Conservation (phyloP, 2,888 invertebrate species). For the Conistra vaccinii region DNA sequence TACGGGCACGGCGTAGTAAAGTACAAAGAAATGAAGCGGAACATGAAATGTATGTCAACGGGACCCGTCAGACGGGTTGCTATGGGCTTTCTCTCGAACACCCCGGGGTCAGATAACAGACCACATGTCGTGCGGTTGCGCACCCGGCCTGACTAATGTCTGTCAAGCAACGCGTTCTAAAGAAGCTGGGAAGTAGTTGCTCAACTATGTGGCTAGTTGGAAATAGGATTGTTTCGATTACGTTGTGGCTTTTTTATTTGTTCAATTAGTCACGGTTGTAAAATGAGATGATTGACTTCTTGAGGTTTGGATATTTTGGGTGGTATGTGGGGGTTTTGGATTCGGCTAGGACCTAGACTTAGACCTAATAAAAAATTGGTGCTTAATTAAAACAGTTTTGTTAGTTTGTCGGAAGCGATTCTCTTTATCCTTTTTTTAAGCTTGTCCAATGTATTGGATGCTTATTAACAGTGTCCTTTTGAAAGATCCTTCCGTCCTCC, state of each 20-base stretch:
- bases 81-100: conserved; percentile 77
- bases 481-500: not conserved
- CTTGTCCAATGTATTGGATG: not conserved
- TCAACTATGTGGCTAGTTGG: conserved; percentile 21
- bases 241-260: conserved; percentile 21
- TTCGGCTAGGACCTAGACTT: not conserved
- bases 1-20: conserved; percentile 48
- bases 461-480: not conserved
- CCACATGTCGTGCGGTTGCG: conserved; percentile 69
- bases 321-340: not conserved
- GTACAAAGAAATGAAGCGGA: conserved; percentile 67
- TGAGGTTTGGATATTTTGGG: conserved; percentile 10
- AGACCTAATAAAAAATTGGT: too few relatives aligned
- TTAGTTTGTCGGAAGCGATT: not conserved
- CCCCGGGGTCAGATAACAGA: conserved; percentile 76
- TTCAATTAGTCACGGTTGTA: conserved; percentile 32
- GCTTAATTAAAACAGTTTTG: not conserved
- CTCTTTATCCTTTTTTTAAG: not conserved
- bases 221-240: conserved; percentile 33
- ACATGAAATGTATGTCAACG: conserved; percentile 78
- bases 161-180: conserved; percentile 57
- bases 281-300: conserved; percentile 24
- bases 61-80: conserved; percentile 84
- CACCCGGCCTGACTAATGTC: conserved; percentile 60
- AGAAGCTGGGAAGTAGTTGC: conserved; percentile 45